Evolutionary conservation across 2,797 vertebrate genomes (phyloP), one percentile per base, ranked within the genome.

Genomic region (Cercopithecus mitis): DNA sequence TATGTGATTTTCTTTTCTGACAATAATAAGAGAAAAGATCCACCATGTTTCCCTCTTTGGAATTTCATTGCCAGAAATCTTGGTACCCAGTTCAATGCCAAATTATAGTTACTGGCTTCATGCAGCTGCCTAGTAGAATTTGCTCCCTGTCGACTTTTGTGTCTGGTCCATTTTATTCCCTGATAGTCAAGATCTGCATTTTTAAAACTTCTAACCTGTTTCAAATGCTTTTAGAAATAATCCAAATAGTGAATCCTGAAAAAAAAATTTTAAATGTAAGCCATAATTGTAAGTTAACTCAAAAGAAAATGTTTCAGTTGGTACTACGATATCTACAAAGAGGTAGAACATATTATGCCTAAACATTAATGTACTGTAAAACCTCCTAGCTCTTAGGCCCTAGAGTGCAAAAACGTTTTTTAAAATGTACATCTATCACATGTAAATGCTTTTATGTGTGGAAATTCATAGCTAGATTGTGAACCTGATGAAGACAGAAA

Each of bases 171-270:
- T 39, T 94, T 92, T 93, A 90, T 82, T 30, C 58, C 25, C 7
- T 20, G 10, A 83, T 81, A 81, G 27, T 92, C 72, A 50, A 95
- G 27, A 77, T 91, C 92, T 97, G 70, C 17, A 55, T 90, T 92
- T 83, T 92, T n/a, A 45, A 94, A 94, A 61, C 15, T 50, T 91
- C 11, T 91, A 75, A 58, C 27, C 50, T 84, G 15, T 61, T 70
- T 82, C 41, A 79, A 88, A 85, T 72, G 27, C 90, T 94, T 97
- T 95, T 8, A 45, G 55, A 92, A 94, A 85, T 39, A 81, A 22
- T 85, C 41, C 67, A 92, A 85, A 90, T 85, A 87, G 25, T 85
- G 57, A 94, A 94, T 83, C 27, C 39, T 82, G 41, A 89, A 97
- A 95, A 86, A 90, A 13, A 88, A 81, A 19, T 4, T 17, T 17